Base-by-base conservation (phyloP, 2,888 invertebrate species). In the Tetanocera ferruginea region DNA sequence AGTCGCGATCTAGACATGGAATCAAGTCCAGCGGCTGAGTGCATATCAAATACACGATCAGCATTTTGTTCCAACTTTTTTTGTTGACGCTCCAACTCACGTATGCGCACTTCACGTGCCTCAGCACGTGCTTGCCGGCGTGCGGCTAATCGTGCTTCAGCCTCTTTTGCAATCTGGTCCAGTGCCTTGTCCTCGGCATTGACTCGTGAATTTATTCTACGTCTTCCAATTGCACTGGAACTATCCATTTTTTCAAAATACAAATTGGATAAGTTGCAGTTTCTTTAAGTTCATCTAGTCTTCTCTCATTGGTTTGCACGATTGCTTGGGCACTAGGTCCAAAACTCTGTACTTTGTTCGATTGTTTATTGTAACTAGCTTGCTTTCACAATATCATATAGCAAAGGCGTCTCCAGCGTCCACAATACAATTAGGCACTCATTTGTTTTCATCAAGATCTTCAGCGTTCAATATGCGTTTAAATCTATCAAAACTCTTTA, bases 101-200 rank as follows among this genome's bases (percentile, higher is more conserved):
- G 93, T 95, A 98, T 97, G 86, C 99, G 95, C 86, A 99, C 98
- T 91, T 98, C 98, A 77, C 99, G 93, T 75, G 99, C 99, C 91
- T 99, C 99, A 19, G 98, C 98, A 83, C 99, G 93, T 57, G 99
- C 98, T 87, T 97, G 97, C 81, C 99, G 92, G 87, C 97, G 93
- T 78, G 98, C 98, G 85, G 97, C 97, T 88, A 99, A 91, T 81
- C 98, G 93, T 83, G 98, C 97, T 91, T 99, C 99, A 77, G 99
- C 98, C 96, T 98, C 98, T 92, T 96, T 96, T 74, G 98, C 98
- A 84, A 98, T 98, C 91, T 97, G 96, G 91, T 98, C 98, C 78
- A 98, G 93, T 71, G 98, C 98, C 90, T 98, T 97, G 91, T 98
- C 98, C 91, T 98, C 98, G n/a, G 97, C 98, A 84, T 90, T 90